Evolutionary conservation across 1,140 invertebrate genomes (phyloP).

Genomic region (Stratiolaelaps scimitus): DNA sequence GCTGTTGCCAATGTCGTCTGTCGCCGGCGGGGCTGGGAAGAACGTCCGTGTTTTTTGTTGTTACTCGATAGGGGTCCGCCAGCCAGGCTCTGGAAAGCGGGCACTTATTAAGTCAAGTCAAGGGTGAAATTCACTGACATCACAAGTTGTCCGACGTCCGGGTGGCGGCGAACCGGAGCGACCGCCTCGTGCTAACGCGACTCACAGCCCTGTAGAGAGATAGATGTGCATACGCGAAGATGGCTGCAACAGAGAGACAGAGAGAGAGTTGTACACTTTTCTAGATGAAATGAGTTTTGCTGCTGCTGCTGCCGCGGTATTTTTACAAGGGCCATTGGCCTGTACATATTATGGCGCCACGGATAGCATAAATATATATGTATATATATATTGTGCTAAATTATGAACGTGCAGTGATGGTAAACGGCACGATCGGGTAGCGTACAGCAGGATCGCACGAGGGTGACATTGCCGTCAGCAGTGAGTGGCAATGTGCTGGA

Average conservation of each 20-base stretch:
- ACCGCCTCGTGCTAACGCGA: not conserved
- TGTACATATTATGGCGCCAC: too few species aligned
- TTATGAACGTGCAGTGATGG: too few species aligned
- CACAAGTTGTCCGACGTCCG: not conserved
- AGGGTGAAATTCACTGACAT: constrained; percentile 24
- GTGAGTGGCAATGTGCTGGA: too few species aligned
- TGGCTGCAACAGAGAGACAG: not conserved
- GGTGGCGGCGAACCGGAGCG: not conserved
- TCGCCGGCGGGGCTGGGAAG: not conserved
- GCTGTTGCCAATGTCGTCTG: not conserved
- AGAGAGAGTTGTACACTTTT: not conserved
- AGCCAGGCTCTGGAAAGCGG: not conserved
- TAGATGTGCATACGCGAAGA: not conserved
- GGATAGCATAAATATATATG: too few species aligned
- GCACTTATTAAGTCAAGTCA: constrained; percentile 27
- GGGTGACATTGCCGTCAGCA: too few species aligned
- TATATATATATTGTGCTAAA: too few species aligned
- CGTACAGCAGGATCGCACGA: too few species aligned
- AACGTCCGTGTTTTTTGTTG: too few species aligned
- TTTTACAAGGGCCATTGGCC: too few species aligned
- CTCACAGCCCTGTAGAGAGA: not conserved
- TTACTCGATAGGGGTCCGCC: not conserved
- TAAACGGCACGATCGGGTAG: too few species aligned
- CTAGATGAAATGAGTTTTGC: too few species aligned
- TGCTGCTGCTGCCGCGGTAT: too few species aligned